phyloP scores from a whole-genome alignment of 2,113 vertebrate species.

The Scophthalmus maximus region DNA sequence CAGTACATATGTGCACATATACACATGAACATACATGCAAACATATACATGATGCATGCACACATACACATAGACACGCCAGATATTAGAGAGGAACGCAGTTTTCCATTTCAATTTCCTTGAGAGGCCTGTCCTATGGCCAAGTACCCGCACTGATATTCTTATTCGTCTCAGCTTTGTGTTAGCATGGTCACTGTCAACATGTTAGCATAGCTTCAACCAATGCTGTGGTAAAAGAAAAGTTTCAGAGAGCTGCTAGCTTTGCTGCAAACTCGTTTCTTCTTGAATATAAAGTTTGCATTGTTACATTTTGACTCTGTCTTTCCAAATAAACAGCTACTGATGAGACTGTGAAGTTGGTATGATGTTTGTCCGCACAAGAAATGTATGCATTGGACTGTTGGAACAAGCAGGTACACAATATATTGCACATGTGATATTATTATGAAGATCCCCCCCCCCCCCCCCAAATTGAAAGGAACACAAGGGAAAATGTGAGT shows the following conservation, averaged over 20 bases:
- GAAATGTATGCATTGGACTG: background rate
- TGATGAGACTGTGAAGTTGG: background rate
- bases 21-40: background rate
- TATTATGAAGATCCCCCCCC: background rate
- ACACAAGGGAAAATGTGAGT: conserved; percentile 8
- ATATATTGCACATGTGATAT: conserved; percentile 15
- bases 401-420: background rate
- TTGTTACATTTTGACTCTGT: background rate
- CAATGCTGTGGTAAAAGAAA: background rate
- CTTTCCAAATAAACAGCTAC: background rate
- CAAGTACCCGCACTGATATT: no score
- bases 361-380: background rate
- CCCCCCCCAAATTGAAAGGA: background rate
- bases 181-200: no score
- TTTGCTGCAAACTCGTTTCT: background rate
- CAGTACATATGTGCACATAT: background rate
- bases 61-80: background rate
- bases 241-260: background rate
- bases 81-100: no score
- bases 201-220: no score
- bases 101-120: no score
- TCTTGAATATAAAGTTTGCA: background rate
- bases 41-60: background rate
- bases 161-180: no score
- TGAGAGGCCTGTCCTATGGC: no score